Evolutionary conservation across 2,113 vertebrate genomes (phyloP).

Genomic region (Willisornis vidua): DNA sequence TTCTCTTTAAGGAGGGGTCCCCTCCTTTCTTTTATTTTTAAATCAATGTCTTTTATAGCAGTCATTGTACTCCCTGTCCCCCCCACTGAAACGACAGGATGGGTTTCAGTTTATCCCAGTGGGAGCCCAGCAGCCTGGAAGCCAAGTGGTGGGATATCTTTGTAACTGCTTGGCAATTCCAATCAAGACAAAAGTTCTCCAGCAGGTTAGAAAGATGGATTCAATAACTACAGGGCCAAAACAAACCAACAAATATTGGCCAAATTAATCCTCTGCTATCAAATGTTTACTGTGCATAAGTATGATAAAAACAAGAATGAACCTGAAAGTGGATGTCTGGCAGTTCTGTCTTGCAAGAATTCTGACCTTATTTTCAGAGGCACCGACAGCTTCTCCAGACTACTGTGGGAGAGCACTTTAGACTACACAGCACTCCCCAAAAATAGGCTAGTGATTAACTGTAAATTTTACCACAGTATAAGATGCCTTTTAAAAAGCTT

Average conservation of each 20-base stretch:
- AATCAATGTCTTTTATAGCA: slow-evolving; percentile 59
- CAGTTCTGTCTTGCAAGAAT: not conserved
- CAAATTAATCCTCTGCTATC: not conserved
- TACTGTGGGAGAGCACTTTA: not conserved
- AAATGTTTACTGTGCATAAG: not conserved
- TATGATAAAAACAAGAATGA: not conserved
- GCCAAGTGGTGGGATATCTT: slow-evolving; percentile 47
- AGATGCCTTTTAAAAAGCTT: not conserved
- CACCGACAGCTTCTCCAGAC: not conserved
- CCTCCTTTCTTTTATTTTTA: slow-evolving; percentile 48
- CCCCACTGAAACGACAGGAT: slow-evolving; percentile 43
- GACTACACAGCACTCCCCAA: not conserved
- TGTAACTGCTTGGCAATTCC: slow-evolving; percentile 53
- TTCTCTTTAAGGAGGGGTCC: slow-evolving; percentile 35
- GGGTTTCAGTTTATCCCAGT: slow-evolving; percentile 65
- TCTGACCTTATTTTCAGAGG: not conserved
- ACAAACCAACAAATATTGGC: not conserved
- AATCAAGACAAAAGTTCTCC: slow-evolving; percentile 48
- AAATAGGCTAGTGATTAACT: not conserved
- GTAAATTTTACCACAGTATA: not conserved
- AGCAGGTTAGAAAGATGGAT: slow-evolving; percentile 51
- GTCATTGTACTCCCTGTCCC: slow-evolving; percentile 46
- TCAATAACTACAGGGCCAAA: not conserved
- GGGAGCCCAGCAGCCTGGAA: slow-evolving; percentile 58
- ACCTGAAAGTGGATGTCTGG: not conserved